These are phyloP conservation scores for Dioctria rufipes DNA, from an alignment of 2,888 invertebrate genomes.

Conservation along the genomic window DNA sequence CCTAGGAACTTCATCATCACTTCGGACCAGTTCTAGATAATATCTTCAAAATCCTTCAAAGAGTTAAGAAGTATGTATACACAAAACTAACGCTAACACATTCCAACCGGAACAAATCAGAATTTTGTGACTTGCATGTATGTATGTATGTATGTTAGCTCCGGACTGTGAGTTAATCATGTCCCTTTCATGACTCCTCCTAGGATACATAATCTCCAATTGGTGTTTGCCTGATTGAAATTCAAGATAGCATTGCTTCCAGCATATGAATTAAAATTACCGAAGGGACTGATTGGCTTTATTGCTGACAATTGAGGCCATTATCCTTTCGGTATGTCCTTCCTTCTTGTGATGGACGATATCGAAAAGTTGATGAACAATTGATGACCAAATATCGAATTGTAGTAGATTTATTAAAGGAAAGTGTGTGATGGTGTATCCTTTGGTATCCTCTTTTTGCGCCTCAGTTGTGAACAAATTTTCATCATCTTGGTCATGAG, in stretches of 20 bases:
- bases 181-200: slow-evolving; percentile 21
- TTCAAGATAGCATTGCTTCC: slow-evolving; percentile 34
- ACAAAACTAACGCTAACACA: background rate
- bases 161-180: slow-evolving; percentile 3
- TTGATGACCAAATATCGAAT: background rate
- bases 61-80: slow-evolving; percentile 34
- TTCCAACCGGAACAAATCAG: background rate
- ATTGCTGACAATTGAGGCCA: slow-evolving; percentile 39
- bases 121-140: slow-evolving; percentile 8
- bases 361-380: slow-evolving; percentile 6
- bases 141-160: background rate
- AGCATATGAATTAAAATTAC: slow-evolving; percentile 31
- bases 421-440: too few relatives aligned
- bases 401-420: background rate
- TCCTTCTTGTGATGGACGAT: background rate
- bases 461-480: slow-evolving; percentile 18
- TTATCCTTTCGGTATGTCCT: slow-evolving; percentile 39
- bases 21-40: background rate
- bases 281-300: slow-evolving; percentile 33
- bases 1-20: too few relatives aligned
- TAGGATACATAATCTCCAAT: slow-evolving; percentile 25
- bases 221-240: slow-evolving; percentile 34
- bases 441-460: slow-evolving; percentile 5
- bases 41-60: background rate
- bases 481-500: background rate